Conservation (phyloP, 2,888 invertebrate genomes). For the Meteorus colon region DNA sequence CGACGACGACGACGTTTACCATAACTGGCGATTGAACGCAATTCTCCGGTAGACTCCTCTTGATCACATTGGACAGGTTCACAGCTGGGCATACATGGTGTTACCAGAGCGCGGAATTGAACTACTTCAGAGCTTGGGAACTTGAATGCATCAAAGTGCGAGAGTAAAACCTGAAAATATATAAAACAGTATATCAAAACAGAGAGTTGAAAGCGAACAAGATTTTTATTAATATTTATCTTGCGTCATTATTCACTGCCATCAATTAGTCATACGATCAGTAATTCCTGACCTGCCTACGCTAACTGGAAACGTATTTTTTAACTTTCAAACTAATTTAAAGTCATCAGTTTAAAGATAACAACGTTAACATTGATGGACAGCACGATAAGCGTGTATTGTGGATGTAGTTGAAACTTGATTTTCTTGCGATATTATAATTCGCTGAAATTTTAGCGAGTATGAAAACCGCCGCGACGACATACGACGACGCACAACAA, state of each 20-base stretch:
- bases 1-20: constrained; percentile 85
- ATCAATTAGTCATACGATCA: too few species aligned
- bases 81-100: constrained; percentile 94
- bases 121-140: constrained; percentile 96
- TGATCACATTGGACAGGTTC: constrained; percentile 93
- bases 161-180: constrained; percentile 82
- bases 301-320: neutral
- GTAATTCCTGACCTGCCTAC: too few species aligned
- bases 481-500: constrained; percentile 13
- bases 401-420: neutral
- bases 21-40: constrained; percentile 87
- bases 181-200: neutral
- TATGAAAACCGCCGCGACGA: constrained; percentile 13
- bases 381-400: neutral
- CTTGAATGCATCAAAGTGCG: constrained; percentile 96
- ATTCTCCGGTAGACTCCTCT: constrained; percentile 87
- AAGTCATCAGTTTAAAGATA: neutral
- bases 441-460: constrained; percentile 6
- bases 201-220: neutral
- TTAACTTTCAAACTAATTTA: neutral
- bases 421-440: constrained; percentile 17
- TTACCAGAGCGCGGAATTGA: constrained; percentile 95
- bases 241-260: too few species aligned
- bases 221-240: neutral
- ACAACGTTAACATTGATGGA: neutral